A percentile compares a stretch with the other conserved stretches of the same genome.
These are phyloP conservation scores for Sus scrofa DNA, from an alignment of 2,113 vertebrate species.

Conservation along the genomic window DNA sequence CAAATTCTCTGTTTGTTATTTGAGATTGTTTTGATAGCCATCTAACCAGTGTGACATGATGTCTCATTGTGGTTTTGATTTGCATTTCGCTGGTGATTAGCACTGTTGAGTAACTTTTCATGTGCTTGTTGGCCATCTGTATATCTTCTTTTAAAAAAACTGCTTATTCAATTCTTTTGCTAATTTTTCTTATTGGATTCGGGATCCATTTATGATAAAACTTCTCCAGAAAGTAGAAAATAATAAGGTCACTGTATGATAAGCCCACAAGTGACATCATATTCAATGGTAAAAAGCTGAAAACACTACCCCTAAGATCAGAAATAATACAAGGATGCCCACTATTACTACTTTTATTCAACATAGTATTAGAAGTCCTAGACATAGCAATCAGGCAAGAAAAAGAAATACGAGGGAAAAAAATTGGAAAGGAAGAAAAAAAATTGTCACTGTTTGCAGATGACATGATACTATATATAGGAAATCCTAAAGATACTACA, in stretches of 20 bases:
- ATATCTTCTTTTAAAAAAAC: neutral
- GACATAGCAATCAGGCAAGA: too few relatives aligned
- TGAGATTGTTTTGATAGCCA: neutral
- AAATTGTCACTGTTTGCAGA: too few relatives aligned
- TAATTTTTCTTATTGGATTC: neutral
- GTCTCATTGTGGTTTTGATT: neutral
- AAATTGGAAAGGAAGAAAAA: too few relatives aligned
- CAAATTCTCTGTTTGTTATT: too few relatives aligned
- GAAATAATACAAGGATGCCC: too few relatives aligned
- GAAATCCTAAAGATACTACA: too few relatives aligned
- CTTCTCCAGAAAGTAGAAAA: neutral
- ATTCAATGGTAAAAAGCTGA: too few relatives aligned
- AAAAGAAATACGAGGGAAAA: too few relatives aligned
- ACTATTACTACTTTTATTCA: too few relatives aligned
- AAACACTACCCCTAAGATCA: too few relatives aligned
- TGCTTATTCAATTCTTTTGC: neutral
- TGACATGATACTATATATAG: too few relatives aligned
- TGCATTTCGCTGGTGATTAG: neutral
- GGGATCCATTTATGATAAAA: neutral
- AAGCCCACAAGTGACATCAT: neutral
- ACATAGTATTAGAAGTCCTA: too few relatives aligned
- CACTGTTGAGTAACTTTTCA: neutral
- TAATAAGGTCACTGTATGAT: neutral
- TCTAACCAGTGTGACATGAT: neutral
- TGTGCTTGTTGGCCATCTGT: neutral